Percentiles rank a stretch among this genome's conserved stretches.
Evolutionary conservation across 2,888 invertebrate genomes (phyloP).

Genomic region (Eledona agricola): DNA sequence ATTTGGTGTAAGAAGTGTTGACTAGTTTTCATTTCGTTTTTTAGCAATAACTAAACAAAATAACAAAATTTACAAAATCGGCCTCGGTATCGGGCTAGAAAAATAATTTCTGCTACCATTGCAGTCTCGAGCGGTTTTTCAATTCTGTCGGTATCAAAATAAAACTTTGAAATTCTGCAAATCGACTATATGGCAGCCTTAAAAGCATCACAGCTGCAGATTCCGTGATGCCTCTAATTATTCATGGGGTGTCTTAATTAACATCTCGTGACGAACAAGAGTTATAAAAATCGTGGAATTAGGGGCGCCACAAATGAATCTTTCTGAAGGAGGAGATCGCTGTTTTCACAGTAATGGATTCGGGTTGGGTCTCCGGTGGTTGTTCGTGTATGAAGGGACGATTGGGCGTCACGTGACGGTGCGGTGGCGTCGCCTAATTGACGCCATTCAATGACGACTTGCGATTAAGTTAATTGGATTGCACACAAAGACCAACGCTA

Average conservation of each 20-base stretch:
- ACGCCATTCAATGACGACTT: conserved; percentile 59
- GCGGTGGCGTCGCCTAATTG: conserved; percentile 57
- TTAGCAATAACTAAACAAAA: too few species aligned
- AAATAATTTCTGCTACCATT: too few species aligned
- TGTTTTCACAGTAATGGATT: conserved; percentile 25
- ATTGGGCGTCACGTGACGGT: conserved; percentile 47
- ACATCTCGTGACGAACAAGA: conserved; percentile 7
- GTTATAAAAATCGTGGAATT: conserved; percentile 15
- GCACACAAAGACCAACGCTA: conserved; percentile 56
- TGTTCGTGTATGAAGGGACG: conserved; percentile 35
- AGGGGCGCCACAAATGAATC: conserved; percentile 12
- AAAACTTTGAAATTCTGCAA: too few species aligned
- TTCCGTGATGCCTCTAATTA: too few species aligned
- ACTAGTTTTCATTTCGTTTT: too few species aligned
- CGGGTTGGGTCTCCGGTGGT: conserved; percentile 2
- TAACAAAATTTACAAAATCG: too few species aligned
- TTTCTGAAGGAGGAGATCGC: conserved; percentile 14
- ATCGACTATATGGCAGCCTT: too few species aligned
- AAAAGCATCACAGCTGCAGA: too few species aligned
- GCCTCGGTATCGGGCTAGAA: too few species aligned
- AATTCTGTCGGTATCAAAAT: too few species aligned
- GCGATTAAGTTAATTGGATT: conserved; percentile 61
- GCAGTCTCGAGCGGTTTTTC: too few species aligned
- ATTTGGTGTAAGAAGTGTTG: too few species aligned
- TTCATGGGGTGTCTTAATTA: conserved; percentile 17